Conservation (phyloP, 2,888 invertebrate species). For the Eupeodes luniger region DNA sequence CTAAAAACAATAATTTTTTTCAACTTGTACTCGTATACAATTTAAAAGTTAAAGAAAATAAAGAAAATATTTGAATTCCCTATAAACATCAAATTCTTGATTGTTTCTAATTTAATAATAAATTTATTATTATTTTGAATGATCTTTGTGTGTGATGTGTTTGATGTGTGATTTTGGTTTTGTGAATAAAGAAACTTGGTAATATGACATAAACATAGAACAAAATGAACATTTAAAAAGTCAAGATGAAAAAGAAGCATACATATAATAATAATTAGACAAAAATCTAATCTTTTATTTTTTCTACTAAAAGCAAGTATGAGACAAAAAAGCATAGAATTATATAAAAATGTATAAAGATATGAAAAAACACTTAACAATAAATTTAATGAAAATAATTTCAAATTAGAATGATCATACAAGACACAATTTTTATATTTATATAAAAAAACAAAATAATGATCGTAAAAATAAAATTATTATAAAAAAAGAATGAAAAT, state of each 20-base stretch:
- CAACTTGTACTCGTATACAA: conserved; percentile 13
- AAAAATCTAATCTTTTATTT: conserved; percentile 11
- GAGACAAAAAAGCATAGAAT: conserved; percentile 40
- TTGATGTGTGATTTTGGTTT: conserved; percentile 27
- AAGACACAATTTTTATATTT: conserved; percentile 34
- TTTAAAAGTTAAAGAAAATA: not conserved
- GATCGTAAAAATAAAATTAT: conserved; percentile 1
- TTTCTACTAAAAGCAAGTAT: conserved; percentile 24
- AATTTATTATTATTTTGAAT: conserved; percentile 5
- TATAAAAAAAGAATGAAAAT: conserved; percentile 16
- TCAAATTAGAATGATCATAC: conserved; percentile 19
- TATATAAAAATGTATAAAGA: conserved; percentile 13
- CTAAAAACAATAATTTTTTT: conserved; percentile 30
- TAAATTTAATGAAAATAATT: conserved; percentile 27
- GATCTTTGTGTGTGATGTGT: conserved; percentile 37
- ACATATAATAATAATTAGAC: not conserved
- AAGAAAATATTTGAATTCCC: conserved; percentile 1
- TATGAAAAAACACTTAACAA: conserved; percentile 58
- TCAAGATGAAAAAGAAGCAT: conserved; percentile 19
- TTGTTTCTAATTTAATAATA: conserved; percentile 16
- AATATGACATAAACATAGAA: conserved; percentile 17
- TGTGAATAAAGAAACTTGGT: conserved; percentile 11
- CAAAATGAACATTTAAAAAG: conserved; percentile 16
- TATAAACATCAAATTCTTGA: conserved; percentile 68
- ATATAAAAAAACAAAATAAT: conserved; percentile 41